A percentile compares a stretch with the other conserved stretches of the same genome.
Conservation (phyloP, 30 jellyfish, hydroid and myxozoan genomes). For the Rhopilema esculentum region DNA sequence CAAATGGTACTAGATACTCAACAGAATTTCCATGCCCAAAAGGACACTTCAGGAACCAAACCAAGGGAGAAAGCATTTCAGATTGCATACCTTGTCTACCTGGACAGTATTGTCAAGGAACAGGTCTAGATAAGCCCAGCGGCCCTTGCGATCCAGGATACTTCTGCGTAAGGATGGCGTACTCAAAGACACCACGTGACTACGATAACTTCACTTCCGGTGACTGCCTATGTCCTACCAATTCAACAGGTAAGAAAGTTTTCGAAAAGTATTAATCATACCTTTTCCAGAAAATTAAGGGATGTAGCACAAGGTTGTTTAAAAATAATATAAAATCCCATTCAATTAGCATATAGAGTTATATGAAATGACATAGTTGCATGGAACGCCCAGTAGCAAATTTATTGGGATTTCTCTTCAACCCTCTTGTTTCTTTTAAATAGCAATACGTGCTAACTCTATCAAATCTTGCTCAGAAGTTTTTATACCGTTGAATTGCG, state of each 20-base stretch:
- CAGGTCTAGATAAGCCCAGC: constrained; percentile 75
- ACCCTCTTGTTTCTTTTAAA: no score
- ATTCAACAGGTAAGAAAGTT: constrained; percentile 80
- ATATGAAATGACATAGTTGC: no score
- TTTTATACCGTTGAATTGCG: no score
- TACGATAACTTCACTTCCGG: constrained; percentile 79
- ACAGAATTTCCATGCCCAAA: constrained; percentile 89
- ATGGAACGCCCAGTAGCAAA: no score
- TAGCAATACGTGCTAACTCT: no score
- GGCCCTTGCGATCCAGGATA: constrained; percentile 91
- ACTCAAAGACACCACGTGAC: constrained; percentile 80
- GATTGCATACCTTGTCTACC: constrained; percentile 89
- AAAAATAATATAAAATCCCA: no score
- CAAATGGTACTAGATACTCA: constrained; percentile 83
- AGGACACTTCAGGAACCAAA: constrained; percentile 89
- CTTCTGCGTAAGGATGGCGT: constrained; percentile 95
- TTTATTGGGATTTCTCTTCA: no score
- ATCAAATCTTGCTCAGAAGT: no score
- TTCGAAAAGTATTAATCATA: no score
- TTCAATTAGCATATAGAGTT: no score
- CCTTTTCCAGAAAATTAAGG: no score
- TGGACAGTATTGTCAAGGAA: constrained; percentile 83
- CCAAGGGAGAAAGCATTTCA: constrained; percentile 63
- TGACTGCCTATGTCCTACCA: constrained; percentile 86
- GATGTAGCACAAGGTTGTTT: no score